phyloP scores from a whole-genome alignment of 2,888 invertebrate species.

The Phyllotreta cruciferae region DNA sequence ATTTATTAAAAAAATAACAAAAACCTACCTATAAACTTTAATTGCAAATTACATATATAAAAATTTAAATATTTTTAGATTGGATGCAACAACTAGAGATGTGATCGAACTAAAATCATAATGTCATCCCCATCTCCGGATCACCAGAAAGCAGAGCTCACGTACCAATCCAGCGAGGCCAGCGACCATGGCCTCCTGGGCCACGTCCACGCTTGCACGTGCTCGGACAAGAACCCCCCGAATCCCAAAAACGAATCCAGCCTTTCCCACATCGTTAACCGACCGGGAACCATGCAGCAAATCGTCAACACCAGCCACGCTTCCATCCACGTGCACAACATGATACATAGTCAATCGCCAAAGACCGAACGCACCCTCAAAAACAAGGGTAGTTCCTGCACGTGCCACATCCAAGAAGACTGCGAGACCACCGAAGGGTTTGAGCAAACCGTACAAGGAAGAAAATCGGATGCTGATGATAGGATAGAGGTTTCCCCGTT shows the following conservation, averaged over 20 bases:
- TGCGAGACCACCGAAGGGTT: conserved; percentile 45
- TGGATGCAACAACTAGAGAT: neutral
- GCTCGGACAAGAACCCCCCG: conserved; percentile 49
- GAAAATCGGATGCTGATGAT: conserved; percentile 58
- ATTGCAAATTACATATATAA: no score
- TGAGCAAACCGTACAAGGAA: conserved; percentile 43
- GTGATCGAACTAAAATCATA: neutral
- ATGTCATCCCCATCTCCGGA: conserved; percentile 56
- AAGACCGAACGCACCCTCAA: conserved; percentile 46
- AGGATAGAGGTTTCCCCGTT: conserved; percentile 59
- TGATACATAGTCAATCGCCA: conserved; percentile 46
- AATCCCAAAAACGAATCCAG: conserved; percentile 51
- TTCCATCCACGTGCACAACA: conserved; percentile 48
- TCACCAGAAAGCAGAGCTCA: conserved; percentile 54
- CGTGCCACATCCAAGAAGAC: conserved; percentile 56
- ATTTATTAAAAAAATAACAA: no score
- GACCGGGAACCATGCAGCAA: conserved; percentile 41
- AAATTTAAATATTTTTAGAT: no score
- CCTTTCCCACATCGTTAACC: conserved; percentile 37
- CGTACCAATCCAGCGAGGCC: conserved; percentile 56
- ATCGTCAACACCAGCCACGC: conserved; percentile 45
- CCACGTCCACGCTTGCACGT: conserved; percentile 51
- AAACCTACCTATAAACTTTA: no score
- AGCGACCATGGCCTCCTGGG: conserved; percentile 55
- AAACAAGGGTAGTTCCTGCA: conserved; percentile 45